Percentiles rank a stretch among this genome's conserved stretches.
phyloP scores from a whole-genome alignment of 2,888 invertebrate species.

The Ophioninae sp. region DNA sequence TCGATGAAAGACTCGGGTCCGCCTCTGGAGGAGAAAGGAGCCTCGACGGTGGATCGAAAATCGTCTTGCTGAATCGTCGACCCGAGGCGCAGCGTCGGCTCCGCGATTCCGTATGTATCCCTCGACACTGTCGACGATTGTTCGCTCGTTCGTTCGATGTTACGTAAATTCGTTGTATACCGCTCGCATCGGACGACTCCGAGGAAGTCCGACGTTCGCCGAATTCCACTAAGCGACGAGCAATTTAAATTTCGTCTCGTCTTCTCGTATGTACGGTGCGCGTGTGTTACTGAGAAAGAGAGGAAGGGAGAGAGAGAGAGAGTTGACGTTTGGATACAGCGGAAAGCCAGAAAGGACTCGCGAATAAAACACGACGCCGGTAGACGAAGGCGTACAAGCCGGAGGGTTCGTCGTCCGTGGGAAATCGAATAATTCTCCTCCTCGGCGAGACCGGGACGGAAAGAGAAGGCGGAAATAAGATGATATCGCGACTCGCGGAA shows the following conservation, averaged over 20 bases:
- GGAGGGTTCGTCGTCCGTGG: constrained; percentile 35
- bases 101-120: not conserved
- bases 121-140: constrained; percentile 21
- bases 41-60: no score
- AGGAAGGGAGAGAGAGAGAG: constrained; percentile 9
- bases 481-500: constrained; percentile 32
- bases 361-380: constrained; percentile 50
- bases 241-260: constrained; percentile 41
- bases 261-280: not conserved
- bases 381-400: constrained; percentile 24
- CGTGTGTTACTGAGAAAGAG: not conserved
- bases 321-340: constrained; percentile 16
- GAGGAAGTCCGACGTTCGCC: constrained; percentile 29
- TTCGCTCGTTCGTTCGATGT: constrained; percentile 20
- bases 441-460: constrained; percentile 37
- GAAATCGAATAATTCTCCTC: constrained; percentile 47
- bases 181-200: not conserved
- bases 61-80: no score
- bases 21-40: no score
- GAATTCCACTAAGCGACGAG: constrained; percentile 29
- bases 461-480: constrained; percentile 53
- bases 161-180: constrained; percentile 19
- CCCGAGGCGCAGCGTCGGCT: not conserved
- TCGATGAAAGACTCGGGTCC: no score
- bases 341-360: constrained; percentile 39